Evolutionary conservation across 2,888 invertebrate genomes (phyloP).

Genomic region (Galeruca laticollis): DNA sequence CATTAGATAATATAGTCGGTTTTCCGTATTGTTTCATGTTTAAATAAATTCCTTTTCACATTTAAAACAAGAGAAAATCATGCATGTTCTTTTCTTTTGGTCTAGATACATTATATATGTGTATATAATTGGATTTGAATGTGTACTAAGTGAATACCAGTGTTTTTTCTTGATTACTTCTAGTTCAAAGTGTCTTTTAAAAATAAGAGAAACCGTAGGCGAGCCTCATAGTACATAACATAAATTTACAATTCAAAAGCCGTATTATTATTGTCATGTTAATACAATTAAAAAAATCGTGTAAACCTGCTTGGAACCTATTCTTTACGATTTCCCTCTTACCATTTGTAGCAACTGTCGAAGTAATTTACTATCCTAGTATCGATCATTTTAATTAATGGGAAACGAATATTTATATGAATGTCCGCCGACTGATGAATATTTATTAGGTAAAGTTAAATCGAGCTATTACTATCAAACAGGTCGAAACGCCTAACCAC

Average conservation of each 20-base stretch:
- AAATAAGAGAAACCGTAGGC: too few species aligned
- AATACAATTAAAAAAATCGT: background rate
- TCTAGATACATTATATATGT: too few species aligned
- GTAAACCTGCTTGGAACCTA: background rate
- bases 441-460: constrained; percentile 35
- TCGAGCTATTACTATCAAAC: constrained; percentile 28
- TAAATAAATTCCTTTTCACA: too few species aligned
- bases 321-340: constrained; percentile 14
- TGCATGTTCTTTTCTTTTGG: too few species aligned
- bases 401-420: constrained; percentile 35
- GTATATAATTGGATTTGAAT: too few species aligned
- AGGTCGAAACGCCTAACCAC: constrained; percentile 26
- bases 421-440: constrained; percentile 33
- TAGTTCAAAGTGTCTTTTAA: too few species aligned
- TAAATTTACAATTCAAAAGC: background rate
- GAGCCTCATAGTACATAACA: too few species aligned
- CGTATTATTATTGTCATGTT: background rate
- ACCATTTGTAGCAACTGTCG: constrained; percentile 13
- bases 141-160: too few species aligned
- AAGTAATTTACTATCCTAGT: constrained; percentile 21
- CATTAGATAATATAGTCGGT: too few species aligned
- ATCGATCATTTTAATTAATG: constrained; percentile 37
- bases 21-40: too few species aligned
- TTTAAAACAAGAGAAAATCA: too few species aligned
- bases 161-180: too few species aligned